Conservation (phyloP, 2,888 invertebrate species). For the Carterocephalus palaemon region DNA sequence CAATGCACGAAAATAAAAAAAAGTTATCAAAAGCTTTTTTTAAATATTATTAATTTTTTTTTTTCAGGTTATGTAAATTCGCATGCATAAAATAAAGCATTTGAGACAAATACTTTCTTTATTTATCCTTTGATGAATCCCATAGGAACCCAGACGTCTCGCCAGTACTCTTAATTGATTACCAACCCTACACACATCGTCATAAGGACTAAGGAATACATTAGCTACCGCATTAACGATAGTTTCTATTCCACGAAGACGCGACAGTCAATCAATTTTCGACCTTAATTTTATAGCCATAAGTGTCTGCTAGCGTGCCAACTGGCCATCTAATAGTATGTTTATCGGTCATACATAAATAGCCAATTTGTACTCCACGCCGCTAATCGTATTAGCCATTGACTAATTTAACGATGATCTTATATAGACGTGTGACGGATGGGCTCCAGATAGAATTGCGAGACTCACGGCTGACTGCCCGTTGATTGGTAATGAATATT, state of each 20-base stretch:
- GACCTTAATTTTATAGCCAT: conserved; percentile 16
- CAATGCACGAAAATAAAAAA: no score
- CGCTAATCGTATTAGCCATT: conserved; percentile 23
- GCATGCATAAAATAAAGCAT: no score
- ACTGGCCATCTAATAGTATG: conserved; percentile 15
- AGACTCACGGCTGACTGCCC: conserved; percentile 12
- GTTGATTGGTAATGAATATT: conserved; percentile 15
- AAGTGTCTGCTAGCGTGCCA: conserved; percentile 1
- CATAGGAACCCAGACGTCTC: no score
- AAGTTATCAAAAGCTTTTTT: no score
- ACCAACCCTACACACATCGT: not conserved
- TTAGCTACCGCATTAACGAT: not conserved
- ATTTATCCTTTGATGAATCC: no score
- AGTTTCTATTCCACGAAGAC: conserved; percentile 15
- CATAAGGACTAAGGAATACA: not conserved
- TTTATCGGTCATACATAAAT: conserved; percentile 25
- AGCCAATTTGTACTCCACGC: conserved; percentile 20
- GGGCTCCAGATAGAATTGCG: conserved; percentile 12
- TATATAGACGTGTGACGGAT: conserved; percentile 23
- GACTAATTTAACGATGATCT: conserved; percentile 24
- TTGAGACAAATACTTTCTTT: no score
- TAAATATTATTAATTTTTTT: no score
- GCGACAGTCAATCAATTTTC: conserved; percentile 21
- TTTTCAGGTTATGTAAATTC: no score
- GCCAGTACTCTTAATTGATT: not conserved